These are phyloP conservation scores for Chaetoderma sp. DNA, from an alignment of 2,888 invertebrate species.

Conservation along the genomic window DNA sequence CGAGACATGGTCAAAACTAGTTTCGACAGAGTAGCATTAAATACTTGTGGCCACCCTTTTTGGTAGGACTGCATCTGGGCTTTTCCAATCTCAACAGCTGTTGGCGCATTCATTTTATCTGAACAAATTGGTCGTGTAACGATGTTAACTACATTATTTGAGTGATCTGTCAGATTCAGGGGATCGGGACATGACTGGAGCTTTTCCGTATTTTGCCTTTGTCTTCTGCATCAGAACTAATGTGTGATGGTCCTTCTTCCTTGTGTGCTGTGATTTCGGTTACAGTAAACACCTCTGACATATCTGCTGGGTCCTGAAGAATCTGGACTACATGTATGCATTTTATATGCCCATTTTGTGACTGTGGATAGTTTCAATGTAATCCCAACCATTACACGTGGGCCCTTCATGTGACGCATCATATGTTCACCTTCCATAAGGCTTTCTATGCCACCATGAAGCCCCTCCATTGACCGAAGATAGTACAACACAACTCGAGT, in stretches of 20 bases:
- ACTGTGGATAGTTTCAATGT: not conserved
- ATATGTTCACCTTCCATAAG: not conserved
- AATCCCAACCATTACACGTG: not conserved
- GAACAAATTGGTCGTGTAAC: not conserved
- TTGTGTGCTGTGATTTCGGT: not conserved
- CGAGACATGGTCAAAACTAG: not conserved
- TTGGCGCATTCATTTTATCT: not conserved
- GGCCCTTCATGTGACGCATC: not conserved
- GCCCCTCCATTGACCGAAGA: too few species aligned
- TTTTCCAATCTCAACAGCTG: not conserved
- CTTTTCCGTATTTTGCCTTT: not conserved
- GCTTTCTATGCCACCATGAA: not conserved
- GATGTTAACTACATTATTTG: not conserved
- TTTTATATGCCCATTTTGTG: not conserved
- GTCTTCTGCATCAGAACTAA: not conserved
- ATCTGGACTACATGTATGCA: not conserved
- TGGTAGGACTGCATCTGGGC: not conserved
- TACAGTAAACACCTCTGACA: not conserved
- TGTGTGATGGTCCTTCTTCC: not conserved
- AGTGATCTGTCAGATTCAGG: not conserved
- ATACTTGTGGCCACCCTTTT: not conserved
- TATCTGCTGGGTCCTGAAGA: not conserved
- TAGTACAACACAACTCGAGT: too few species aligned
- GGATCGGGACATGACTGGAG: not conserved
- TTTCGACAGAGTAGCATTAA: not conserved